A percentile compares a stretch with the other conserved stretches of the same genome.
phyloP scores from a whole-genome alignment of 2,888 invertebrate species.

The Coelinius sp. region DNA sequence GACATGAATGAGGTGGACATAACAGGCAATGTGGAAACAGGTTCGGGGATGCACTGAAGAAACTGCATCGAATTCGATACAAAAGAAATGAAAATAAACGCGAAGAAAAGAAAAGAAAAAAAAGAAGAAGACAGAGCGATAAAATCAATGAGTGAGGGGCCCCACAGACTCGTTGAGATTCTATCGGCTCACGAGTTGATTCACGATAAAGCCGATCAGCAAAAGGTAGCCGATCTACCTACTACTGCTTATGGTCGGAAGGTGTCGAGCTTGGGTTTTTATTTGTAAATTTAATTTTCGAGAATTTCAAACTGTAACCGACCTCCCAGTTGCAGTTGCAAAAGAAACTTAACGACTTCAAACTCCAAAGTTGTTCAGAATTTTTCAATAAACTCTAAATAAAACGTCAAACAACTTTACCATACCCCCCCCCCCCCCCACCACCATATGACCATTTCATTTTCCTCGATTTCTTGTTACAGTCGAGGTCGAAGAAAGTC shows the following conservation, averaged over 20 bases:
- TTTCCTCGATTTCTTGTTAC: constrained; percentile 32
- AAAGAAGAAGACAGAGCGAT: constrained; percentile 13
- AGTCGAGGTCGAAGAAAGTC: constrained; percentile 75
- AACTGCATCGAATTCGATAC: constrained; percentile 22
- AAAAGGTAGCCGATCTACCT: constrained; percentile 25
- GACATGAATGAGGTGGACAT: constrained; percentile 32
- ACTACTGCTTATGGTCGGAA: constrained; percentile 15
- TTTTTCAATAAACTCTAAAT: not conserved
- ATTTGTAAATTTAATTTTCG: constrained; percentile 14
- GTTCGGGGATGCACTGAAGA: constrained; percentile 2
- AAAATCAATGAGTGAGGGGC: constrained; percentile 14
- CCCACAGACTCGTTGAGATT: constrained; percentile 23
- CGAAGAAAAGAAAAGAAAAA: no score
- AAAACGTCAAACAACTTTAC: no score
- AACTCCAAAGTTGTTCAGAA: not conserved
- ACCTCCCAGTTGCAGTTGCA: not conserved
- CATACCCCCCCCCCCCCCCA: no score
- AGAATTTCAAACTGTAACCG: not conserved
- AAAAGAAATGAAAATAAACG: not conserved
- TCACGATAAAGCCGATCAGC: constrained; percentile 11
- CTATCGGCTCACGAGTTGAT: constrained; percentile 22
- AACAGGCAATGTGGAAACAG: constrained; percentile 17
- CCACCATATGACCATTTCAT: no score
- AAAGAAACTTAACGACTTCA: not conserved
- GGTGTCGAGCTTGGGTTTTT: constrained; percentile 8